Evolutionary conservation across 2,113 vertebrate genomes (phyloP).

Genomic region (Phrynosoma platyrhinos): DNA sequence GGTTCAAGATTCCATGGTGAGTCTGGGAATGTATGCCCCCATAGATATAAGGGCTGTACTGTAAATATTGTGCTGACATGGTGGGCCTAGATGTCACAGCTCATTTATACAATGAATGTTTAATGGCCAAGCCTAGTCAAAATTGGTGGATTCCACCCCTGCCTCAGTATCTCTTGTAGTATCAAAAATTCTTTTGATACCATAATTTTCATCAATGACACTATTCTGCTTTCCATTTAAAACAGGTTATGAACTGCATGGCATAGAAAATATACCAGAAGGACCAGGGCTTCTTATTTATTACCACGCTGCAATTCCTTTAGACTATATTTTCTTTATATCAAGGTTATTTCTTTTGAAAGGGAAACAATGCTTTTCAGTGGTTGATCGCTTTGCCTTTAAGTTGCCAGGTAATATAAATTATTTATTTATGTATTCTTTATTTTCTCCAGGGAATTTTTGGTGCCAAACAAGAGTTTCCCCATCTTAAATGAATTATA

Average conservation of each 20-base stretch:
- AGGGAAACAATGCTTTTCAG: constrained; percentile 86
- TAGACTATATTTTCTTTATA: constrained; percentile 89
- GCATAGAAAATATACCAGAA: constrained; percentile 68
- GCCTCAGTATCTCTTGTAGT: not conserved
- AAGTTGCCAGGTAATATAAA: constrained; percentile 69
- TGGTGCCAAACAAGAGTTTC: not conserved
- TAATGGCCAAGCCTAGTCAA: not conserved
- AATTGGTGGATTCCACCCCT: not conserved
- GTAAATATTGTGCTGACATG: not conserved
- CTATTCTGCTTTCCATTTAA: constrained; percentile 51
- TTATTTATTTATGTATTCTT: not conserved
- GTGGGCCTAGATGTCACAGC: not conserved
- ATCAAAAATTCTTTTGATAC: not conserved
- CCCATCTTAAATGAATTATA: no score
- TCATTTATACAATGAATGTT: not conserved
- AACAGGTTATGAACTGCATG: constrained; percentile 77
- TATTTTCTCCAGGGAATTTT: not conserved
- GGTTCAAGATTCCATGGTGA: no score
- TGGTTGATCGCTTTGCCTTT: constrained; percentile 84
- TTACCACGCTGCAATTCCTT: constrained; percentile 86
- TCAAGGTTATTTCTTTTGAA: constrained; percentile 83
- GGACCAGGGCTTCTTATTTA: constrained; percentile 89
- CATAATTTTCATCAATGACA: not conserved
- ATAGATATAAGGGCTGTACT: no score
- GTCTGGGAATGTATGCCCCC: no score